A percentile compares a stretch with the other conserved stretches of the same genome.
Conservation (phyloP, 2,888 invertebrate genomes). For the Agriotes lineatus region DNA sequence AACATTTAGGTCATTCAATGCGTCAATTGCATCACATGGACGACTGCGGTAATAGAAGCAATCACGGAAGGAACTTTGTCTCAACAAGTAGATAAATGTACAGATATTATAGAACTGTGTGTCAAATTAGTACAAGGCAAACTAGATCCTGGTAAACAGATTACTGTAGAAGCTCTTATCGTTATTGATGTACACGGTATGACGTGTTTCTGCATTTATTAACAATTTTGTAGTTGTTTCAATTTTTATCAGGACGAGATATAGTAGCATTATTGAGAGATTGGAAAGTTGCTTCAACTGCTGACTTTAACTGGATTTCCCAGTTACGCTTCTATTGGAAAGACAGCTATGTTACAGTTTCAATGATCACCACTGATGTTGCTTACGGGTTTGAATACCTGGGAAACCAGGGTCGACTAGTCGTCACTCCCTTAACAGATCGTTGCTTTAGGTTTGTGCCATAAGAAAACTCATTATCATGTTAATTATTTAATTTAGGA, state of each 20-base stretch:
- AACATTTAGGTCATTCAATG: conserved; percentile 76
- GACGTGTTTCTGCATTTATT: too few relatives aligned
- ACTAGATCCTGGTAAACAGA: conserved; percentile 79
- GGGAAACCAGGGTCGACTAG: conserved; percentile 88
- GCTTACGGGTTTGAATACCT: conserved; percentile 95
- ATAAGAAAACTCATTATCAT: too few relatives aligned
- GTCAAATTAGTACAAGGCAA: conserved; percentile 88
- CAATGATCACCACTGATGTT: conserved; percentile 86
- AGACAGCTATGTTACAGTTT: conserved; percentile 67
- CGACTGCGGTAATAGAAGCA: conserved; percentile 81
- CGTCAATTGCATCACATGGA: conserved; percentile 89
- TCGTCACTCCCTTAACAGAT: conserved; percentile 94
- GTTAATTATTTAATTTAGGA: too few relatives aligned
- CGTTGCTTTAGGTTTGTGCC: conserved; percentile 89
- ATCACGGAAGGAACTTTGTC: conserved; percentile 71
- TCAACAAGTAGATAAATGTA: conserved; percentile 75
- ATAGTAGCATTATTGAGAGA: conserved; percentile 80
- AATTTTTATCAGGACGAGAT: conserved; percentile 78
- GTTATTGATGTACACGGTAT: conserved; percentile 90
- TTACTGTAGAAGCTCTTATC: conserved; percentile 89
- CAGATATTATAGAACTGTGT: conserved; percentile 83
- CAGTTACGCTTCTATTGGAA: conserved; percentile 90
- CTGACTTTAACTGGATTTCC: conserved; percentile 93
- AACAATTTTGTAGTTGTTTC: too few relatives aligned
- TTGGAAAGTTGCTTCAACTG: conserved; percentile 71